A percentile compares a stretch with the other conserved stretches of the same genome.
Conservation (phyloP, 2,113 vertebrate genomes). For the Campylomormyrus tamandua region DNA sequence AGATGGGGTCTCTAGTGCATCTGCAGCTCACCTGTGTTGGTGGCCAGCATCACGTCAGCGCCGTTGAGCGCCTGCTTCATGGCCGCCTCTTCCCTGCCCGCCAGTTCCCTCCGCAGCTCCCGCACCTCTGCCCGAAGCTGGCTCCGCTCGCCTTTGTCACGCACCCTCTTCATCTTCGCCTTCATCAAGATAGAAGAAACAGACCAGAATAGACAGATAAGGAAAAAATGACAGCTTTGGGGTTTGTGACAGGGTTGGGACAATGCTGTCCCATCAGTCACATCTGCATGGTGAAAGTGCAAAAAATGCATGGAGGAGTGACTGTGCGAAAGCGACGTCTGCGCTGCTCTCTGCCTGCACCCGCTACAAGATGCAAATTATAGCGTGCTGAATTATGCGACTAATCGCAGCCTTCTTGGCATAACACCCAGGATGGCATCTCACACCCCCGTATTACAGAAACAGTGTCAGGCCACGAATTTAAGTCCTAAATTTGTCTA, state of each 20-base stretch:
- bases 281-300: not conserved
- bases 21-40: slow-evolving; percentile 73
- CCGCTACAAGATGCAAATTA: not conserved
- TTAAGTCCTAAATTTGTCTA: not conserved
- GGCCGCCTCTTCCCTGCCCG: slow-evolving; percentile 72
- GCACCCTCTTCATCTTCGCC: slow-evolving; percentile 67
- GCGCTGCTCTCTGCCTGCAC: too few species aligned
- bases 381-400: not conserved
- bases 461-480: not conserved
- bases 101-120: slow-evolving; percentile 78
- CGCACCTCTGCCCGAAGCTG: slow-evolving; percentile 68
- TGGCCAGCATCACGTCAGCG: slow-evolving; percentile 75
- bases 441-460: not conserved
- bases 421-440: not conserved
- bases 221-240: not conserved
- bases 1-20: not conserved
- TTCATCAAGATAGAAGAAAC: slow-evolving; percentile 27
- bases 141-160: slow-evolving; percentile 67
- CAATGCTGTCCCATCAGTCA: not conserved
- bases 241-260: not conserved
- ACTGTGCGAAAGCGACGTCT: too few species aligned
- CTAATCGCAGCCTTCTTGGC: not conserved
- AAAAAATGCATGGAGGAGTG: not conserved
- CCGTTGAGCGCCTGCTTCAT: slow-evolving; percentile 66
- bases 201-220: not conserved